phyloP scores from a whole-genome alignment of 2,113 vertebrate genomes.

The Coreoperca whiteheadi region DNA sequence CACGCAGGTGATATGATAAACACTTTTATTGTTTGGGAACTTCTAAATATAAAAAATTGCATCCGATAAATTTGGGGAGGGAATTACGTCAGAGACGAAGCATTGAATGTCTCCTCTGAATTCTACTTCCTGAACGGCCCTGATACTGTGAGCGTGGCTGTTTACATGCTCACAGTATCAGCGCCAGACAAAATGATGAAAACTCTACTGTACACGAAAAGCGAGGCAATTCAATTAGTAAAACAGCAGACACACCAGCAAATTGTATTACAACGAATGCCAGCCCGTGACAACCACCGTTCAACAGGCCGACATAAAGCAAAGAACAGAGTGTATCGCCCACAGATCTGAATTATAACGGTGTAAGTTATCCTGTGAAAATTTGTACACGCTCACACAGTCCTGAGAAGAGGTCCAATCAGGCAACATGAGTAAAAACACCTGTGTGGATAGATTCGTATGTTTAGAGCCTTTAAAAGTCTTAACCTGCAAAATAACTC shows the following conservation, averaged over 20 bases:
- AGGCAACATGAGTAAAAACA: background rate
- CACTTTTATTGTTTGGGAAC: background rate
- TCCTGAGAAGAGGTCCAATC: background rate
- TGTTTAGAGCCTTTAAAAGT: no score
- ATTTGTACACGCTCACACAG: background rate
- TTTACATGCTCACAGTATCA: background rate
- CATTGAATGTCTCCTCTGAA: background rate
- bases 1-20: background rate
- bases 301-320: background rate
- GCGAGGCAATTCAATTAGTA: background rate
- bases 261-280: background rate
- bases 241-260: background rate
- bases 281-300: background rate
- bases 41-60: background rate
- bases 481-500: no score
- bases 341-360: background rate
- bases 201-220: background rate
- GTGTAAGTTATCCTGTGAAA: background rate
- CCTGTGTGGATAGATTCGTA: background rate
- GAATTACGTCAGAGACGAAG: background rate
- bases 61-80: background rate
- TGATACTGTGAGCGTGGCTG: background rate
- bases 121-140: background rate
- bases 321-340: background rate
- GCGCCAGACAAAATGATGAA: background rate